These are phyloP conservation scores for Crambe crambe DNA, from an alignment of 37 sponge, comb jelly and placozoan species.

Conservation along the genomic window DNA sequence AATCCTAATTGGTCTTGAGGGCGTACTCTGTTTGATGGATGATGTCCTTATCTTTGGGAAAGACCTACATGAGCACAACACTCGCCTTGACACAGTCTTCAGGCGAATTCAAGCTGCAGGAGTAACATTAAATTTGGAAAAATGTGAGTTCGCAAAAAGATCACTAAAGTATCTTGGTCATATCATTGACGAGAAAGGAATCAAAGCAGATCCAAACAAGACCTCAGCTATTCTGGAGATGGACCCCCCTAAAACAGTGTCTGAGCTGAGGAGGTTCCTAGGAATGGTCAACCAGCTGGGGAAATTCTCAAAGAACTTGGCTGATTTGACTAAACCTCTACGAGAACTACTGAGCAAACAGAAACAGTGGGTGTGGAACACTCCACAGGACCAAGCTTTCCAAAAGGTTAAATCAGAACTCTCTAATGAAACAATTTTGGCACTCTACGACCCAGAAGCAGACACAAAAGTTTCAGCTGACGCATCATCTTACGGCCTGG, in stretches of 20 bases:
- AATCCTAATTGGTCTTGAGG: constrained; percentile 29
- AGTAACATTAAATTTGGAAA: constrained; percentile 46
- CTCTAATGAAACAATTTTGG: constrained; percentile 23
- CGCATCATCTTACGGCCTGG: constrained; percentile 44
- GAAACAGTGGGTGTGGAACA: constrained; percentile 45
- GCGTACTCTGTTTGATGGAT: constrained; percentile 43
- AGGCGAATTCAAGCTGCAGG: constrained; percentile 12
- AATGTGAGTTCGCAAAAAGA: constrained; percentile 44
- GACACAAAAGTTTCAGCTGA: constrained; percentile 43
- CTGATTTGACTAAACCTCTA: constrained; percentile 53
- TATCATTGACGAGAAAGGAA: constrained; percentile 10
- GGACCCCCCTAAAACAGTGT: background rate
- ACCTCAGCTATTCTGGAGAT: constrained; percentile 31
- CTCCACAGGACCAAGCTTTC: constrained; percentile 28
- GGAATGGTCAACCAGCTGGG: constrained; percentile 68
- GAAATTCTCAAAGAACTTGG: constrained; percentile 40
- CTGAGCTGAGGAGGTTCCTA: constrained; percentile 42
- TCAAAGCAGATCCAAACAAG: constrained; percentile 55
- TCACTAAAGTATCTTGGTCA: constrained; percentile 19
- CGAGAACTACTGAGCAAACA: constrained; percentile 29
- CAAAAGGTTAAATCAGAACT: constrained; percentile 29
- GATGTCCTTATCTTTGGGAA: constrained; percentile 1
- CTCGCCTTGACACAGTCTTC: constrained; percentile 13
- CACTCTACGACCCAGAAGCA: constrained; percentile 31
- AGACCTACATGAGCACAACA: constrained; percentile 32